These are phyloP conservation scores for Heterocephalus glaber DNA, from an alignment of 2,113 vertebrate genomes.

Conservation along the genomic window DNA sequence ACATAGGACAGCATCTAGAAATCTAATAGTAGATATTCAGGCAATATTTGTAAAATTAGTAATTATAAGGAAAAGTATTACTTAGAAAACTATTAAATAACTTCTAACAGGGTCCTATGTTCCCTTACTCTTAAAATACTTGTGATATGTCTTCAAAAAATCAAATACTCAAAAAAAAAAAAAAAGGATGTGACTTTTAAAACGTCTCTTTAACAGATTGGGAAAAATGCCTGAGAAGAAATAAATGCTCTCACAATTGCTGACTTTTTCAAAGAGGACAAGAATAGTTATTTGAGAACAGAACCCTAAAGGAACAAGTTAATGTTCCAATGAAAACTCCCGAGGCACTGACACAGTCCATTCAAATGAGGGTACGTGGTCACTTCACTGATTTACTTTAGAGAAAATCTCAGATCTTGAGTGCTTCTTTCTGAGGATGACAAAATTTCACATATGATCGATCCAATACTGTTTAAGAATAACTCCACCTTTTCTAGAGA, in stretches of 20 bases:
- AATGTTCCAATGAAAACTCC: constrained; percentile 76
- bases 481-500: neutral
- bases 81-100: neutral
- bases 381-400: constrained; percentile 76
- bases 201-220: constrained; percentile 7
- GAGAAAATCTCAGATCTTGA: constrained; percentile 66
- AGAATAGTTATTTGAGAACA: constrained; percentile 56
- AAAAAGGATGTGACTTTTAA: constrained; percentile 26
- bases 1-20: neutral
- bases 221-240: constrained; percentile 5
- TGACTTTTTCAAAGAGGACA: constrained; percentile 72
- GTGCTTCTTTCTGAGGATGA: constrained; percentile 52
- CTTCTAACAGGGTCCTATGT: neutral
- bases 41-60: neutral
- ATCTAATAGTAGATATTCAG: neutral
- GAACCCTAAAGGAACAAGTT: constrained; percentile 78
- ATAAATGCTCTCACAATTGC: constrained; percentile 39
- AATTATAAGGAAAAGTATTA: neutral
- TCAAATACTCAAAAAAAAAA: neutral
- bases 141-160: neutral
- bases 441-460: neutral
- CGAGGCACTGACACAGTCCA: constrained; percentile 72
- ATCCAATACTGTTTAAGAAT: neutral
- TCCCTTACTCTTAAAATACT: neutral
- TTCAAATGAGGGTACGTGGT: constrained; percentile 80